Evolutionary conservation across 2,888 invertebrate genomes (phyloP).

Genomic region (Aspidapion aeneum): DNA sequence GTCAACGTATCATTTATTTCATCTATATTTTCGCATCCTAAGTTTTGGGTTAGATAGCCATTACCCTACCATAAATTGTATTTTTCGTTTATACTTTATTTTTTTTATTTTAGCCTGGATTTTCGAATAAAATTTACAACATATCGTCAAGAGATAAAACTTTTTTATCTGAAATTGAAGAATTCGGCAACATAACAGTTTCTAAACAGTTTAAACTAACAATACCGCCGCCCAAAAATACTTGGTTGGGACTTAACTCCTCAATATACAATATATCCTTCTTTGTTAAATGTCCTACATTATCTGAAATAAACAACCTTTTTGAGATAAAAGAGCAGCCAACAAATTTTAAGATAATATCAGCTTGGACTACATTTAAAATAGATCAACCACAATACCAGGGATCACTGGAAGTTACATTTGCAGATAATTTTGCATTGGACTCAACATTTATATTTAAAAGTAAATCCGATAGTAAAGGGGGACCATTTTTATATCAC

Average conservation of each 20-base stretch:
- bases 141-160: conserved; percentile 15
- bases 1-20: too few relatives aligned
- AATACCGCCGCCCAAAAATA: conserved; percentile 9
- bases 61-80: not conserved
- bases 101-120: conserved; percentile 13
- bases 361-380: conserved; percentile 2
- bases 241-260: conserved; percentile 10
- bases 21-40: too few relatives aligned
- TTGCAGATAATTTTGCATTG: conserved; percentile 6
- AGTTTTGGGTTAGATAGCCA: too few relatives aligned
- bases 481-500: conserved; percentile 5
- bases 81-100: not conserved
- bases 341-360: conserved; percentile 4
- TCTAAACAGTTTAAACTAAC: conserved; percentile 11
- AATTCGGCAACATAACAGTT: conserved; percentile 11
- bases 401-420: conserved; percentile 5
- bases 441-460: conserved; percentile 7
- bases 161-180: conserved; percentile 15
- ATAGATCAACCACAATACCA: conserved; percentile 6
- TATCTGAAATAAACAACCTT: conserved; percentile 10
- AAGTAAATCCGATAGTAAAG: not conserved
- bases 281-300: conserved; percentile 10
- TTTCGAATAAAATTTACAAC: conserved; percentile 9
- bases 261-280: conserved; percentile 4
- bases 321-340: conserved; percentile 5